A percentile compares a stretch with the other conserved stretches of the same genome.
Conservation (phyloP, 2,888 invertebrate species). For the Oxystoma pomonae region DNA sequence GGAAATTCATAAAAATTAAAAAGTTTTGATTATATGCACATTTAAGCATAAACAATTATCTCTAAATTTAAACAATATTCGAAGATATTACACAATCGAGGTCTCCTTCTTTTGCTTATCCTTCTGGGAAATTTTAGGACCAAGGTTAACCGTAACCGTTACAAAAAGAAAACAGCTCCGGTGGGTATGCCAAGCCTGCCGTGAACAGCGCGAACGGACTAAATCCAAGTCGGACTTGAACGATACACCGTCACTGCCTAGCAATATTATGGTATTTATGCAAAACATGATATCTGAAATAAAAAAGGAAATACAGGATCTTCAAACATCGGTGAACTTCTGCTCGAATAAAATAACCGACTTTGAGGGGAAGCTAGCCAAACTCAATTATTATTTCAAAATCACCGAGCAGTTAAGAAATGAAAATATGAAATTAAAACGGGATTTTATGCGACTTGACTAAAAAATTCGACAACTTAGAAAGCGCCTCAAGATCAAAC, state of each 20-base stretch:
- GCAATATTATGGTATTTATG: not conserved
- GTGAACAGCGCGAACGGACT: not conserved
- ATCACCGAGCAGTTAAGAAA: not conserved
- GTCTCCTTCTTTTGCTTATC: too few species aligned
- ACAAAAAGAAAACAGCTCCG: too few species aligned
- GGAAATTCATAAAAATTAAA: too few species aligned
- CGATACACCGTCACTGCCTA: not conserved
- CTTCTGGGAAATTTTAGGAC: too few species aligned
- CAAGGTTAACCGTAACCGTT: too few species aligned
- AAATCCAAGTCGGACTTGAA: not conserved
- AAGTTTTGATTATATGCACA: too few species aligned
- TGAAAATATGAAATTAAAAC: not conserved
- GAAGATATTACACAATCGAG: too few species aligned
- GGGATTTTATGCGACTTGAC: not conserved
- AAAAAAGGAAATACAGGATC: slow-evolving; percentile 1
- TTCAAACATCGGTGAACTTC: not conserved
- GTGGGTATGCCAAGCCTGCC: not conserved
- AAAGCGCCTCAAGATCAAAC: slow-evolving; percentile 2
- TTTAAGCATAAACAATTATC: too few species aligned
- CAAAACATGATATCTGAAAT: not conserved
- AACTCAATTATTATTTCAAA: slow-evolving; percentile 1
- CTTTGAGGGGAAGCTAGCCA: too few species aligned
- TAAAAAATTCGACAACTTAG: not conserved
- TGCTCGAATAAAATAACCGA: slow-evolving; percentile 9
- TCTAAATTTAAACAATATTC: too few species aligned